Evolutionary conservation across 2,888 invertebrate species (phyloP).

Genomic region (Tholera decimalis): DNA sequence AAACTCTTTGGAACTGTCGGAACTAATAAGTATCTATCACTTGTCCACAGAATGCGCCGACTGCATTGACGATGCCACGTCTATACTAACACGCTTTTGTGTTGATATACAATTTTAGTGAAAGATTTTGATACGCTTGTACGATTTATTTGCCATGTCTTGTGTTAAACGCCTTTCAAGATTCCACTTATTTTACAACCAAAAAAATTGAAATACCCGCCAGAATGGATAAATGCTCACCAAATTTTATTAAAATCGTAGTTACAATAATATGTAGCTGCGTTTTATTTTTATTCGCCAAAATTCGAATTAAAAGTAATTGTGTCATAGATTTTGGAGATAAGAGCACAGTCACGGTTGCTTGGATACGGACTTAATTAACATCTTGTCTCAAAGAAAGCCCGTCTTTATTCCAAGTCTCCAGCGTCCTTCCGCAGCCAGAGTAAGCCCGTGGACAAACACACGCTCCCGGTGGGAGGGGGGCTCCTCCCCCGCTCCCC

Average conservation of each 20-base stretch:
- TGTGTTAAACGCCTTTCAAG: too few species aligned
- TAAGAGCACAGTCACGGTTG: slow-evolving; percentile 7
- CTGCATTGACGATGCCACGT: slow-evolving; percentile 26
- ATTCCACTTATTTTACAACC: too few species aligned
- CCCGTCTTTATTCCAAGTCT: slow-evolving; percentile 22
- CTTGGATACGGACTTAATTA: slow-evolving; percentile 45
- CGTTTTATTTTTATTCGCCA: too few species aligned
- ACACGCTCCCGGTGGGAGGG: slow-evolving; percentile 11
- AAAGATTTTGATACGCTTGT: too few species aligned
- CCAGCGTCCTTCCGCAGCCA: slow-evolving; percentile 20
- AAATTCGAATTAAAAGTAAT: slow-evolving; percentile 7
- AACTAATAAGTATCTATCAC: slow-evolving; percentile 7
- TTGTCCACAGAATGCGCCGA: slow-evolving; percentile 2
- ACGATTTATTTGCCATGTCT: too few species aligned
- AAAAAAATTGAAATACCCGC: too few species aligned
- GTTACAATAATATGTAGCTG: too few species aligned
- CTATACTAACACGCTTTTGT: neutral
- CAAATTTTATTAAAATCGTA: too few species aligned
- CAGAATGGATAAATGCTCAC: too few species aligned
- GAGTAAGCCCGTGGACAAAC: slow-evolving; percentile 59
- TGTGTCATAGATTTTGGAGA: slow-evolving; percentile 10
- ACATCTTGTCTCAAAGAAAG: slow-evolving; percentile 31
- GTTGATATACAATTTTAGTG: neutral
- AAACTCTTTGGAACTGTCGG: too few species aligned
- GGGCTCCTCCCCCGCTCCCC: slow-evolving; percentile 8